phyloP scores from a whole-genome alignment of 2,113 vertebrate species.

The Xiphias gladius region DNA sequence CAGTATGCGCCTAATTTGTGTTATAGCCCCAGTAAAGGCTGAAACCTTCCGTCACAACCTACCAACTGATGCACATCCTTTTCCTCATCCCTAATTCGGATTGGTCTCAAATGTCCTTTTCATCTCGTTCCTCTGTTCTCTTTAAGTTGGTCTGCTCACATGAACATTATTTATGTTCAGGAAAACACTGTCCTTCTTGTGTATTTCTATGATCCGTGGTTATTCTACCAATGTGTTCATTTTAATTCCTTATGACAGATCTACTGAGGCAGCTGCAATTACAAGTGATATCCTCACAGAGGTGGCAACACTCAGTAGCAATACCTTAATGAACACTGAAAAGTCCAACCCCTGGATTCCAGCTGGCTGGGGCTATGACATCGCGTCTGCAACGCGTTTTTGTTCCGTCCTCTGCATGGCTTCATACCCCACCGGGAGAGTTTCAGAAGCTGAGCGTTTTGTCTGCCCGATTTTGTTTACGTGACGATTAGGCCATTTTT shows the following conservation, averaged over 20 bases:
- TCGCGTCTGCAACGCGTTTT: too few relatives aligned
- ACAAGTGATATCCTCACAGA: constrained; percentile 14
- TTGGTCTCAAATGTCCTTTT: constrained; percentile 3
- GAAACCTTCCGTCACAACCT: not conserved
- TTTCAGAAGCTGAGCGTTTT: too few relatives aligned
- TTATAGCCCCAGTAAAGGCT: not conserved
- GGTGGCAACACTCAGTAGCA: constrained; percentile 17
- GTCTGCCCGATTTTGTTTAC: too few relatives aligned
- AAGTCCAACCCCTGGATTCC: not conserved
- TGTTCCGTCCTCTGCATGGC: too few relatives aligned
- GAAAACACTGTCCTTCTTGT: not conserved
- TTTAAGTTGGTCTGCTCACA: not conserved
- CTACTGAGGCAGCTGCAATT: constrained; percentile 13
- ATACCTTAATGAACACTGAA: constrained; percentile 23
- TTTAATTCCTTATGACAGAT: constrained; percentile 20
- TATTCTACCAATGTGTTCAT: constrained; percentile 3
- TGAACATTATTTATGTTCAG: not conserved
- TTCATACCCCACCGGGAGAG: too few relatives aligned
- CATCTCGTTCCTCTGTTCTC: not conserved
- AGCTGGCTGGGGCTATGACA: too few relatives aligned
- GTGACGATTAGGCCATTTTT: too few relatives aligned
- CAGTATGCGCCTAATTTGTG: not conserved
- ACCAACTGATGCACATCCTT: not conserved
- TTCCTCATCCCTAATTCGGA: constrained; percentile 11
- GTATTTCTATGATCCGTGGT: not conserved